phyloP scores from a whole-genome alignment of 2,113 vertebrate genomes.

The Rhagologus leucostigma region DNA sequence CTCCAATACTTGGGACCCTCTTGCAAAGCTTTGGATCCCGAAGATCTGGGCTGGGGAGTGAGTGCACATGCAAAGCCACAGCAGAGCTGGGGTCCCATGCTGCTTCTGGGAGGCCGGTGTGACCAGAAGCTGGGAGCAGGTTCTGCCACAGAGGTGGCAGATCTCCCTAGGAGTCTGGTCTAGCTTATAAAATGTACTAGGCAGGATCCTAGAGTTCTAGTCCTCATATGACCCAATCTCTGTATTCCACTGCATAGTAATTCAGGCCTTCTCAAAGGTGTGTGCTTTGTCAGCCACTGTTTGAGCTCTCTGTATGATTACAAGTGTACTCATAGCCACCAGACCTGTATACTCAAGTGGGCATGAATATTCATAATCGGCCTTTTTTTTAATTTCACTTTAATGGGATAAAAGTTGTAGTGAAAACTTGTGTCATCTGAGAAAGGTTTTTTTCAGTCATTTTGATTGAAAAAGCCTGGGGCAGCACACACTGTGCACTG shows the following conservation, averaged over 20 bases:
- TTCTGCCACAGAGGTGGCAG: neutral
- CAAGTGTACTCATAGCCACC: neutral
- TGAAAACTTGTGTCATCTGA: neutral
- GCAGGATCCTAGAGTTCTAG: neutral
- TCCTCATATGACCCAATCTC: neutral
- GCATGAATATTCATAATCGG: neutral
- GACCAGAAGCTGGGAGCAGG: neutral
- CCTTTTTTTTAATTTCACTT: neutral
- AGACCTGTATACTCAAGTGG: neutral
- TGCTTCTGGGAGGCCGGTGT: neutral
- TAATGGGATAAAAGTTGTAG: neutral
- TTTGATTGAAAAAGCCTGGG: neutral
- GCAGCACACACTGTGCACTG: neutral
- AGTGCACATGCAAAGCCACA: neutral
- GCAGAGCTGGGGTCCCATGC: neutral
- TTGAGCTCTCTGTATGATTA: neutral
- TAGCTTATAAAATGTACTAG: neutral
- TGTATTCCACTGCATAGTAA: neutral
- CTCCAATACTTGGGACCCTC: neutral
- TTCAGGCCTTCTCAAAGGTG: neutral
- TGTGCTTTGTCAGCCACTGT: neutral
- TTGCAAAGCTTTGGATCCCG: neutral
- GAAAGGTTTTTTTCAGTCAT: neutral
- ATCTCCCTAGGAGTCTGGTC: neutral
- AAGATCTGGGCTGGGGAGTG: neutral